These are phyloP conservation scores for Chaetodon trifasciatus DNA, from an alignment of 2,797 vertebrate species.

Conservation along the genomic window DNA sequence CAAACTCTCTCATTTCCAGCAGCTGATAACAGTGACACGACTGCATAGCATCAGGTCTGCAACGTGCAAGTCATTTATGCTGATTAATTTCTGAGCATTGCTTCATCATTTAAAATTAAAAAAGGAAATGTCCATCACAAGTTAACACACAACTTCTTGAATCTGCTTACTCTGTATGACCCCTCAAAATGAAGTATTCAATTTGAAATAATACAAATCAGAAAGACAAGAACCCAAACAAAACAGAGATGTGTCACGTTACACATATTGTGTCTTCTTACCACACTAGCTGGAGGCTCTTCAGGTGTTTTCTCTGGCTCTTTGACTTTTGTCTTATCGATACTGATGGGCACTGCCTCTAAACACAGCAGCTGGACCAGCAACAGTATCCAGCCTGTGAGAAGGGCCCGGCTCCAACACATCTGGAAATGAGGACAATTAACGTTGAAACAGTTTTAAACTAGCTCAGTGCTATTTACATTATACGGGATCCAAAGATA, in stretches of 20 bases:
- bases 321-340: constrained; percentile 94
- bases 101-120: neutral
- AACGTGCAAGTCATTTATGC: neutral
- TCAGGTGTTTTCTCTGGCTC: constrained; percentile 81
- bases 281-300: constrained; percentile 89
- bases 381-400: constrained; percentile 83
- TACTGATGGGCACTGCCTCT: constrained; percentile 93
- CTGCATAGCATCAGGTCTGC: neutral
- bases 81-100: neutral
- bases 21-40: neutral
- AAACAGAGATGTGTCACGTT: neutral
- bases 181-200: neutral
- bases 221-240: neutral
- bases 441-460: neutral
- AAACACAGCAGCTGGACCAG: constrained; percentile 83
- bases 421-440: constrained; percentile 84
- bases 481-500: neutral
- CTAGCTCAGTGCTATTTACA: neutral
- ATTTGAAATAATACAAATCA: neutral
- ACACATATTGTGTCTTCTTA: constrained; percentile 78
- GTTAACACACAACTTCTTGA: neutral
- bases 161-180: neutral
- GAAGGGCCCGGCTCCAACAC: constrained; percentile 80
- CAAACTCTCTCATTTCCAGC: neutral
- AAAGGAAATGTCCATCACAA: neutral